Conservation (phyloP, 2,113 vertebrate genomes). For the Serinus canaria region DNA sequence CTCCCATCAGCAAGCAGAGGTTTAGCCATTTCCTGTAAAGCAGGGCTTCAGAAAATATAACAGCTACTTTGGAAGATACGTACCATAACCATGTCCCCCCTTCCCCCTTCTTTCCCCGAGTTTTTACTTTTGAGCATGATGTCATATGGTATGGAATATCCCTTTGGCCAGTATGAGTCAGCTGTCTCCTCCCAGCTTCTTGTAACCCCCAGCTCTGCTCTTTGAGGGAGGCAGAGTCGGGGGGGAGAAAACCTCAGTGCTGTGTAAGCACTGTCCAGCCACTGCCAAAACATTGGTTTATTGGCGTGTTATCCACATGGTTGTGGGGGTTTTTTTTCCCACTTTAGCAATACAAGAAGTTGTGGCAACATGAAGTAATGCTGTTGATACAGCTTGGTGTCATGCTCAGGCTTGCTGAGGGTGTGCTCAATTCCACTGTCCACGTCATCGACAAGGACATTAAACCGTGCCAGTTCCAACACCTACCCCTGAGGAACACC, state of each 20-base stretch:
- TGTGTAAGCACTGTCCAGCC: background rate
- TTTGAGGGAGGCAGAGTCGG: fast-evolving
- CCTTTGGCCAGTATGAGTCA: background rate
- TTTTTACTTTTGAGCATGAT: background rate
- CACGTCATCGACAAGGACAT: fast-evolving
- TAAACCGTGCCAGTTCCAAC: background rate
- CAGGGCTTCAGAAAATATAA: background rate
- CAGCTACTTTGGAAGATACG: background rate
- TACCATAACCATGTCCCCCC: background rate
- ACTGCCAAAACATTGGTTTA: background rate
- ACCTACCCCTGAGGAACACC: fast-evolving
- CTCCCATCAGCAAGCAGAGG: background rate
- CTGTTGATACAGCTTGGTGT: background rate
- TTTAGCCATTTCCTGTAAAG: background rate
- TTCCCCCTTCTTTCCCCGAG: background rate
- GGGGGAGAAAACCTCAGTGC: background rate
- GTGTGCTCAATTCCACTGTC: background rate
- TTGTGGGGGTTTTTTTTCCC: background rate
- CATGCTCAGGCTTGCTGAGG: background rate
- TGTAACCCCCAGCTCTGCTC: background rate
- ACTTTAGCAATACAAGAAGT: background rate
- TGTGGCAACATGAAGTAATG: background rate
- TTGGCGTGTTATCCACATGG: background rate
- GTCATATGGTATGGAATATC: background rate
- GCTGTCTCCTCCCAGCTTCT: background rate